A percentile compares a stretch with the other conserved stretches of the same genome.
Evolutionary conservation across 2,888 invertebrate genomes (phyloP).

Genomic region (Agelastica alni): DNA sequence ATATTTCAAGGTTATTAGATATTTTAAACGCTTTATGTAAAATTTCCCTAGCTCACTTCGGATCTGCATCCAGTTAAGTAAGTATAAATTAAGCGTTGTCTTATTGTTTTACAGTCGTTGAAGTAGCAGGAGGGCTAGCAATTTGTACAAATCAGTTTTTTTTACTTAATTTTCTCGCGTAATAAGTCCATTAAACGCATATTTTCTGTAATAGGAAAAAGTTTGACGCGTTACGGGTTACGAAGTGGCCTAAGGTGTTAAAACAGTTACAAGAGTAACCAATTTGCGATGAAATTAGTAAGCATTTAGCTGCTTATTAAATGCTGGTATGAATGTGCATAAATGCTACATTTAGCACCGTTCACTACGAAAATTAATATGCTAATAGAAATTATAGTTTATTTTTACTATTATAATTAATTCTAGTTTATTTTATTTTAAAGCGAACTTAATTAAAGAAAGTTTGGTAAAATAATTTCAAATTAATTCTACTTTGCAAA

Average conservation of each 20-base stretch:
- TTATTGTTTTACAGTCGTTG: slow-evolving; percentile 8
- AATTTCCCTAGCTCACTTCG: too few species aligned
- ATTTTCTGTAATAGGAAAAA: slow-evolving; percentile 23
- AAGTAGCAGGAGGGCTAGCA: slow-evolving; percentile 13
- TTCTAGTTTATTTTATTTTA: too few species aligned
- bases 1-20: too few species aligned
- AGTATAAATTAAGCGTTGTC: slow-evolving; percentile 13
- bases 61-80: slow-evolving; percentile 1
- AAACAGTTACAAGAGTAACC: slow-evolving; percentile 18
- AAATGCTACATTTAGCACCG: slow-evolving; percentile 4
- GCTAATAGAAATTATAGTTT: too few species aligned
- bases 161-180: slow-evolving; percentile 16
- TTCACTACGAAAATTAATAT: slow-evolving; percentile 10
- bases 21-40: too few species aligned
- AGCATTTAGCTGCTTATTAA: slow-evolving; percentile 10
- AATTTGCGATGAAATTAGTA: slow-evolving; percentile 12
- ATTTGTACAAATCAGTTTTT: slow-evolving; percentile 21
- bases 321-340: slow-evolving; percentile 7
- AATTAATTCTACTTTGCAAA: too few species aligned
- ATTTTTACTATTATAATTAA: too few species aligned
- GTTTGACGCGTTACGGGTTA: slow-evolving; percentile 16
- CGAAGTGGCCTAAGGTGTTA: slow-evolving; percentile 19
- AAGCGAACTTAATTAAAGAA: too few species aligned
- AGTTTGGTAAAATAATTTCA: too few species aligned
- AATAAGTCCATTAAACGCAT: slow-evolving; percentile 20